Conservation (phyloP, 30 jellyfish, hydroid and myxozoan species). For the Pseudorhiza aurosa region DNA sequence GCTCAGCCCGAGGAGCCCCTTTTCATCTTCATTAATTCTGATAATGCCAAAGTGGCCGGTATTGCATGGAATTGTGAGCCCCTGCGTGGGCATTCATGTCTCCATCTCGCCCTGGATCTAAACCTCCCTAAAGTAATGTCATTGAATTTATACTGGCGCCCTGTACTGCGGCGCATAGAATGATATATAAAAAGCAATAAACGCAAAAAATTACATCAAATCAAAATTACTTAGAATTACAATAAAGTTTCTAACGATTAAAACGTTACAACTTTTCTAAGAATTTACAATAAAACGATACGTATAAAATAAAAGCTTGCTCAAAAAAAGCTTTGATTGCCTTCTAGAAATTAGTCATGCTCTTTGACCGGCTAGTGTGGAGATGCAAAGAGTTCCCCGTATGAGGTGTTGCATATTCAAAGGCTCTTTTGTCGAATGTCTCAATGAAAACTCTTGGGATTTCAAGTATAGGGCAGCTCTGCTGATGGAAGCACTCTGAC, state of each 20-base stretch:
- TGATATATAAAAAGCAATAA: too few species aligned
- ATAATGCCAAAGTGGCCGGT: too few species aligned
- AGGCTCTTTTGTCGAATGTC: not conserved
- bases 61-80: too few species aligned
- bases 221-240: slow-evolving; percentile 21
- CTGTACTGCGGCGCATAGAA: slow-evolving; percentile 16
- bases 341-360: not conserved
- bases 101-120: too few species aligned
- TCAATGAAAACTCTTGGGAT: slow-evolving; percentile 10
- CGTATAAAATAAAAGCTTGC: slow-evolving; percentile 18
- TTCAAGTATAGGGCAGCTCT: slow-evolving; percentile 19
- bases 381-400: slow-evolving; percentile 35
- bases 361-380: too few species aligned
- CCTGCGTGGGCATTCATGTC: too few species aligned
- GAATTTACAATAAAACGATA: too few species aligned
- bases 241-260: slow-evolving; percentile 19
- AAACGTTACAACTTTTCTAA: too few species aligned
- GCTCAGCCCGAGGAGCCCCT: too few species aligned
- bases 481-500: slow-evolving; percentile 36
- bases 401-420: not conserved
- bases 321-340: slow-evolving; percentile 17
- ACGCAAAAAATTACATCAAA: not conserved
- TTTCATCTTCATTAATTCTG: too few species aligned
- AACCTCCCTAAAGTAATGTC: too few species aligned
- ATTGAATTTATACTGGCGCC: too few species aligned